phyloP scores from a whole-genome alignment of 2,797 vertebrate species.

The Enteromius fasciolatus region DNA sequence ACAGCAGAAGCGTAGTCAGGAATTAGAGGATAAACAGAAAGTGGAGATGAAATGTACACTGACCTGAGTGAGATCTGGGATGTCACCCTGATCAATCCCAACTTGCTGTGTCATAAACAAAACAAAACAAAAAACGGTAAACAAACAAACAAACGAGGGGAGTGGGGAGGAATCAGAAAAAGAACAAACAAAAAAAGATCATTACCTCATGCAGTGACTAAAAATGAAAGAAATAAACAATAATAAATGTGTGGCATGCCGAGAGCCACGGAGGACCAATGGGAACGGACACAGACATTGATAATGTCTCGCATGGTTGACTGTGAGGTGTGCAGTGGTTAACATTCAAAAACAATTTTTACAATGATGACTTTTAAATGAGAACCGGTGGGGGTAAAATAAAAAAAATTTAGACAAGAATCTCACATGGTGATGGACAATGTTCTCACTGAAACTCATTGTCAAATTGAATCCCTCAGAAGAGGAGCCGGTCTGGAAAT shows the following conservation, averaged over 20 bases:
- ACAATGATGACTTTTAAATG: constrained; percentile 25
- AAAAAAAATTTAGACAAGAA: constrained; percentile 3
- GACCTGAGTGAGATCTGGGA: constrained; percentile 97
- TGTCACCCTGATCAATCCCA: constrained; percentile 96
- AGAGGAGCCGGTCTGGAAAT: constrained; percentile 33
- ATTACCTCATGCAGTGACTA: constrained; percentile 79
- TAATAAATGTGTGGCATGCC: constrained; percentile 63
- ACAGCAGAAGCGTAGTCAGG: constrained; percentile 27
- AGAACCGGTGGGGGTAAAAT: neutral
- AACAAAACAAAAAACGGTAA: constrained; percentile 60
- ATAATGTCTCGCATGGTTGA: constrained; percentile 37
- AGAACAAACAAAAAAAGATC: constrained; percentile 66
- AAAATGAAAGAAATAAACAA: constrained; percentile 71
- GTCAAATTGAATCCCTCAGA: constrained; percentile 24
- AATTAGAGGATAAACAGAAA: constrained; percentile 38
- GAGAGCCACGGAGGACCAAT: constrained; percentile 50
- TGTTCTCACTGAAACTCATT: neutral
- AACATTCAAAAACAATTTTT: neutral
- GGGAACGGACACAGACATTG: constrained; percentile 58
- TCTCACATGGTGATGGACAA: neutral
- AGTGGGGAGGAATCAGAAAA: constrained; percentile 57
- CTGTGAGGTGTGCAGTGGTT: constrained; percentile 1
- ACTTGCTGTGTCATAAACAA: constrained; percentile 90
- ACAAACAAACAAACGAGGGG: constrained; percentile 40
- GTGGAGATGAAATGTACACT: constrained; percentile 82